phyloP scores from a whole-genome alignment of 2,797 vertebrate genomes.

The Platyrinchus mystaceus region DNA sequence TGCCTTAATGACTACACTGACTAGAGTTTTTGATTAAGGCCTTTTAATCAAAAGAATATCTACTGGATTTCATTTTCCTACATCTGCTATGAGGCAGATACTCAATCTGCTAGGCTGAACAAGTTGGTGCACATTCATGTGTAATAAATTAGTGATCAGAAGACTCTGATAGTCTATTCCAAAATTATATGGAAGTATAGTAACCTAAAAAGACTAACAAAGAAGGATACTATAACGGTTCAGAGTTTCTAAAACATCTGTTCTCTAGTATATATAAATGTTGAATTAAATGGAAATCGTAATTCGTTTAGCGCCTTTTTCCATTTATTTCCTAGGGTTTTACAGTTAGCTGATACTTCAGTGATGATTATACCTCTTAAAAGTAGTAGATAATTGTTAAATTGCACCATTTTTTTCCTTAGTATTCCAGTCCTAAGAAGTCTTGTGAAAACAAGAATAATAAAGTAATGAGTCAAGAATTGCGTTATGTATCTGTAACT shows the following conservation, averaged over 20 bases:
- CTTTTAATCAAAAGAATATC: constrained; percentile 30
- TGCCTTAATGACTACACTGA: background rate
- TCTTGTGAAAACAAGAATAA: background rate
- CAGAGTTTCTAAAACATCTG: background rate
- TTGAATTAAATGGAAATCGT: background rate
- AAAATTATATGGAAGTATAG: background rate
- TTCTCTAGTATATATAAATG: background rate
- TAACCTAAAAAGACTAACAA: background rate
- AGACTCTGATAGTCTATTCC: background rate
- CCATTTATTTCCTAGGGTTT: background rate
- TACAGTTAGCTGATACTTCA: background rate
- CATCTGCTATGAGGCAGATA: background rate
- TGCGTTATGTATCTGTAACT: background rate
- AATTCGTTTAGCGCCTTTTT: background rate
- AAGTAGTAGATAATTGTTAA: background rate
- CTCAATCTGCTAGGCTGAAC: background rate
- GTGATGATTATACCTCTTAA: background rate
- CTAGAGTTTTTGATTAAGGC: constrained; percentile 7
- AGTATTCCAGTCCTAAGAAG: background rate
- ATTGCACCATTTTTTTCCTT: background rate
- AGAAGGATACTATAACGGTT: background rate
- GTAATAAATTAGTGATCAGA: constrained; percentile 31
- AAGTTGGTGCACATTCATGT: background rate
- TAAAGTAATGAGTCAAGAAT: background rate
- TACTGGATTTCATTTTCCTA: constrained; percentile 20